A percentile compares a stretch with the other conserved stretches of the same genome.
Conservation (phyloP, 1,140 invertebrate species). For the Anthonomus grandis region DNA sequence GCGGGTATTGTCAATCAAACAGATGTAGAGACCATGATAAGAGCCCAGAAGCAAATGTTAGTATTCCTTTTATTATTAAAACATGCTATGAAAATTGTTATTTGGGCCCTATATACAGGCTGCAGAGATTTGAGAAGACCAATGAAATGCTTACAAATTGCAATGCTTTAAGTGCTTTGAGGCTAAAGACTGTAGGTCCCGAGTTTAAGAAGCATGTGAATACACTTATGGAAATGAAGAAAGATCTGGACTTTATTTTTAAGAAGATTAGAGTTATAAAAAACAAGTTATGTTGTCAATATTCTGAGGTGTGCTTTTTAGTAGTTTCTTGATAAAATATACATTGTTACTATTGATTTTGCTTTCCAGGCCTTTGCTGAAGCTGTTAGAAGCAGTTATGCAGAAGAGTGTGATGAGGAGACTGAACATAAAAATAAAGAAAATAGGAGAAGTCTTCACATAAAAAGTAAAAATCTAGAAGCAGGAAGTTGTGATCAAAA, state of each 20-base stretch:
- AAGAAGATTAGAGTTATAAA: slow-evolving; percentile 73
- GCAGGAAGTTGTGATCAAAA: slow-evolving; percentile 23
- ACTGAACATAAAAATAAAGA: slow-evolving; percentile 22
- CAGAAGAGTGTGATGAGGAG: slow-evolving; percentile 60
- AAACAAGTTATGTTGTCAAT: slow-evolving; percentile 76
- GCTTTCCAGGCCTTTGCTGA: slow-evolving; percentile 59
- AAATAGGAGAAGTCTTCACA: slow-evolving; percentile 35
- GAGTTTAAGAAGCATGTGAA: slow-evolving; percentile 90
- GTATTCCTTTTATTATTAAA: slow-evolving; percentile 29
- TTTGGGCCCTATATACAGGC: slow-evolving; percentile 58
- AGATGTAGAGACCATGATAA: slow-evolving; percentile 85
- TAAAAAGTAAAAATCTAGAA: slow-evolving; percentile 27
- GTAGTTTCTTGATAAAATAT: neutral
- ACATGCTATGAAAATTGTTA: neutral
- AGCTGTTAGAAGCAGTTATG: slow-evolving; percentile 61
- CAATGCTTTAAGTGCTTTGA: slow-evolving; percentile 78
- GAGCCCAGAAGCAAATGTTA: slow-evolving; percentile 92
- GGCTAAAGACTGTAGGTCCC: slow-evolving; percentile 73
- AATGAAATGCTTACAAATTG: slow-evolving; percentile 97
- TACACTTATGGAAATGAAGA: slow-evolving; percentile 69
- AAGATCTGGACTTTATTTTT: slow-evolving; percentile 67
- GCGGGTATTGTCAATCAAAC: slow-evolving; percentile 88
- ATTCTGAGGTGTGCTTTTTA: slow-evolving; percentile 69
- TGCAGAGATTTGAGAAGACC: slow-evolving; percentile 93
- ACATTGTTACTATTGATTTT: neutral